A percentile compares a stretch with the other conserved stretches of the same genome.
Conservation (phyloP, 2,888 invertebrate genomes). For the Philereme vetulata region DNA sequence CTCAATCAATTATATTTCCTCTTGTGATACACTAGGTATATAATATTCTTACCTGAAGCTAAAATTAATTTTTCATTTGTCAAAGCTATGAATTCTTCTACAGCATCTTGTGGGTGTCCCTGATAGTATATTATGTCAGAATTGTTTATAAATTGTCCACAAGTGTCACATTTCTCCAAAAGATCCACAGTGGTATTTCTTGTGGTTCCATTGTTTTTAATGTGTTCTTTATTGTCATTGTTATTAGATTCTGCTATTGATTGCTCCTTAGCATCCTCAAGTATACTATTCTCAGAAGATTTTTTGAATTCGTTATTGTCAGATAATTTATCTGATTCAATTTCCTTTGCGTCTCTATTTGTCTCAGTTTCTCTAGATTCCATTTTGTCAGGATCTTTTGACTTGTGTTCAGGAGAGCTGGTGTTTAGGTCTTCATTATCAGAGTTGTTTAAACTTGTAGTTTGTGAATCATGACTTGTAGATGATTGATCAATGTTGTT, state of each 20-base stretch:
- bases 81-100: slow-evolving; percentile 90
- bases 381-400: too few species aligned
- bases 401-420: slow-evolving; percentile 9
- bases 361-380: neutral
- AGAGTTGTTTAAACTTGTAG: neutral
- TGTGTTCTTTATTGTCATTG: slow-evolving; percentile 2
- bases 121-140: slow-evolving; percentile 84
- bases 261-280: slow-evolving; percentile 4
- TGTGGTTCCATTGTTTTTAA: slow-evolving; percentile 3
- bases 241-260: slow-evolving; percentile 13
- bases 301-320: slow-evolving; percentile 13
- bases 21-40: too few species aligned
- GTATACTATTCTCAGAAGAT: neutral
- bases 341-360: slow-evolving; percentile 12
- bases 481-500: slow-evolving; percentile 19
- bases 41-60: slow-evolving; percentile 85
- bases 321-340: neutral
- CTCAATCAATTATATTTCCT: too few species aligned
- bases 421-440: slow-evolving; percentile 1
- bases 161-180: slow-evolving; percentile 71
- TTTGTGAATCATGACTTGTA: neutral
- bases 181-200: slow-evolving; percentile 43
- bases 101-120: slow-evolving; percentile 90
- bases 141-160: slow-evolving; percentile 76
- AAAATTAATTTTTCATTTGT: slow-evolving; percentile 89